Evolutionary conservation across 1,140 invertebrate species (phyloP), one percentile per base, ranked within the genome.

Genomic region (Archivesica marissinica): DNA sequence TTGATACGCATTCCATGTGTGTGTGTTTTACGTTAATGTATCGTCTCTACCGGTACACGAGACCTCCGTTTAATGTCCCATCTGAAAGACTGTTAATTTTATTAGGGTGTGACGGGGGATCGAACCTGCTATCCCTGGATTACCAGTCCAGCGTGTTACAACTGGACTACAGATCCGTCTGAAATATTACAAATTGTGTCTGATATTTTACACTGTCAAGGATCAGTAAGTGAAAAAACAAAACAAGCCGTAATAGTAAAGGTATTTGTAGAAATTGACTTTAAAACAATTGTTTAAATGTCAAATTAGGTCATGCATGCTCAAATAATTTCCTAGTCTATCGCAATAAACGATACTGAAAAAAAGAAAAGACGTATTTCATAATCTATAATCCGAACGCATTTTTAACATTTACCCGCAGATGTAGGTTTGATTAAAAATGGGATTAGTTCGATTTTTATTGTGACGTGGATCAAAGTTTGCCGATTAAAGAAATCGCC

Each of bases 351-450:
- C 4, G 7, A 64, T 64, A 64, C n/a, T n/a, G 20, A 35, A 64
- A 20, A 33, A 17, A 64, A 64, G 13, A 28, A 28, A 25, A 17
- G 23, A 35, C 2, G 3, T 35, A 35, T 28, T 20, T 23, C 38
- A 30, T 33, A 64, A 64, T 20, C 59, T 35, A 35, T 64, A 64
- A 35, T 64, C 59, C 1, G 0, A 64, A 35, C n/a, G 23, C 13
- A 28, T 64, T 25, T 64, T 64, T 13, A 28, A 64, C 6, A 64
- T 35, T 64, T 25, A 17, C 1, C 30, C 59, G n/a, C 30, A 64
- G n/a, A 33, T 28, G 54, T 17, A 64, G 59, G 59, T 64, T 64
- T 64, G 59, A 64, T 64, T 64, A 6, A 64, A 35, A n/a, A n/a
- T n/a, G n/a, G 59, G 28, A 64, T 64, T 64, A 64, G 15, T 35